Base-by-base conservation (phyloP, 2,797 vertebrate species). In the Cossypha polioptera region DNA sequence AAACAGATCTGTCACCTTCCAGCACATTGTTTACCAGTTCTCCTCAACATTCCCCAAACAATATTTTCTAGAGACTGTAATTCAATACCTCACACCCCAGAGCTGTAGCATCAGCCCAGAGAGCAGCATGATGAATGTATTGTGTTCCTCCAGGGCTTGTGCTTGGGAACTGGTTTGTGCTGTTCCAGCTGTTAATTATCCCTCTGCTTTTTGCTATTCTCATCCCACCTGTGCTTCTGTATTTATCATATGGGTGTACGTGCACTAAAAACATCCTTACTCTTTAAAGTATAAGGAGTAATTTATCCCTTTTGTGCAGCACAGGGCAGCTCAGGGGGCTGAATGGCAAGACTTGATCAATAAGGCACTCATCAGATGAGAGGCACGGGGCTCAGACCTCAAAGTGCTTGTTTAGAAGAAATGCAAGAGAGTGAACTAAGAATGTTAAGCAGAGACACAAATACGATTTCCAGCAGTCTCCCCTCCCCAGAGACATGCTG, bases 181-280 rank as follows among this genome's bases (percentile, higher is more conserved):
- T 72, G 76, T 81, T 96, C 83, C 95, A 94, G 94, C 59, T 92
- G 92, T 77, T 95, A 95, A 96, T 95, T 95, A 93, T 93, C 69
- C 88, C 90, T 84, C 75, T 77, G 78, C 68, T 69, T 95, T 95
- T 86, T 51, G 72, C 82, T 82, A 66, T 75, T 95, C 84, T 88
- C 73, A 85, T 86, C 68, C 74, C 90, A 92, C 72, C 92, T 95
- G 86, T 87, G 78, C 68, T 55, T 85, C 57, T 75, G 45, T 76
- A 93, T 94, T 95, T 89, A 91, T 93, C 79, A 92, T 28, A 74
- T 2, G 16, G 88, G 74, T 55, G 90, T 79, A 51, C 88, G 51
- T 6, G 47, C 62, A 45, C 80, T 67, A 80, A 92, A 93, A 89
- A 18, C 61, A 78, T 48, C 50, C 88, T 25, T 21, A 59, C 73